A percentile compares a stretch with the other conserved stretches of the same genome.
Conservation (phyloP, 1,140 invertebrate genomes). For the Eufriesea mexicana region DNA sequence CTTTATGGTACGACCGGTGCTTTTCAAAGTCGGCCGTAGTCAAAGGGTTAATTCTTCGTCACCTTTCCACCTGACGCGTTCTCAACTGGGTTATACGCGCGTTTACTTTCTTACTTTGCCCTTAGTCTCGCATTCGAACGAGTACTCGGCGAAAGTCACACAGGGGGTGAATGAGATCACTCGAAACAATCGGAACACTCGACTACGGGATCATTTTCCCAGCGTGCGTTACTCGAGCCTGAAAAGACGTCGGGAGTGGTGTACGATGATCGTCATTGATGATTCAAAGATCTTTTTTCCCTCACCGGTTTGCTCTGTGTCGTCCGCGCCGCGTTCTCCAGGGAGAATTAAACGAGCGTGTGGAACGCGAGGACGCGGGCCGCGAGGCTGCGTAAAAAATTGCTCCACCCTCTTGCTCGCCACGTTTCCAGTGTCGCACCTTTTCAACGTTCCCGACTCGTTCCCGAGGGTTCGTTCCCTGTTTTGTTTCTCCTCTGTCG, state of each 20-base stretch:
- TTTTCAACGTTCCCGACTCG: neutral
- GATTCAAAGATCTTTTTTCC: neutral
- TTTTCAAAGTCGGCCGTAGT: no score
- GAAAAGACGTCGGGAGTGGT: neutral
- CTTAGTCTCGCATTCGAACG: neutral
- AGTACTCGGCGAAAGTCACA: neutral
- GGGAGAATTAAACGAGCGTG: conserved; percentile 46
- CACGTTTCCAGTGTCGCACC: conserved; percentile 13
- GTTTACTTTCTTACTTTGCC: neutral
- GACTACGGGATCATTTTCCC: neutral
- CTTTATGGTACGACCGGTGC: no score
- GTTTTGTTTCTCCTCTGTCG: conserved; percentile 5
- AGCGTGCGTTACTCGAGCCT: neutral
- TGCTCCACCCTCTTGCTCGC: neutral
- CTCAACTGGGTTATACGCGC: no score
- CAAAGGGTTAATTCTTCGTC: no score
- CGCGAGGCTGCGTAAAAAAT: conserved; percentile 12
- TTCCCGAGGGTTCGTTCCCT: neutral
- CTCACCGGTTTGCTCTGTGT: neutral
- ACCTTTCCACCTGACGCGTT: neutral
- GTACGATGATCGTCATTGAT: neutral
- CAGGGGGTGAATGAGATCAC: neutral
- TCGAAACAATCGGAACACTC: neutral
- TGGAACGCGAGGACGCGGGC: neutral
- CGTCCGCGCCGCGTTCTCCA: neutral